Conservation (phyloP, 2,888 invertebrate species). For the Acrocera orbiculus region DNA sequence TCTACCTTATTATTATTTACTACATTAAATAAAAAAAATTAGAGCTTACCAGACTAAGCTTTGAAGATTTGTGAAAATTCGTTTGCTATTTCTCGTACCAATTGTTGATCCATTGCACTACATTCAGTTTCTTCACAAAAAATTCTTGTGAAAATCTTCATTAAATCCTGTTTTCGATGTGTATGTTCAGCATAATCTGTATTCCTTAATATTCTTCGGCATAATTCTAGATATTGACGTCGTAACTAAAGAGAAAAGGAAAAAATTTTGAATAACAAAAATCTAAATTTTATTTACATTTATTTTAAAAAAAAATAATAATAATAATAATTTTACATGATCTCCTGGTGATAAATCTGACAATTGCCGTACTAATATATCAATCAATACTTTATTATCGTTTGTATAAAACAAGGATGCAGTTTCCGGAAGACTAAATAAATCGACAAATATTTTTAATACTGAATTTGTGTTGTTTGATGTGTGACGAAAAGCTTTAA, state of each 20-base stretch:
- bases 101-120: conserved; percentile 56
- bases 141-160: conserved; percentile 71
- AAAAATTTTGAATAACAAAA: conserved; percentile 5
- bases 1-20: too few relatives aligned
- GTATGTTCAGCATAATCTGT: conserved; percentile 63
- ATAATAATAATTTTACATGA: conserved; percentile 35
- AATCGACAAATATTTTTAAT: conserved; percentile 71
- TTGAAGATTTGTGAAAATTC: conserved; percentile 68
- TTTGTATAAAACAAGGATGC: conserved; percentile 86
- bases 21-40: background rate
- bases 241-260: conserved; percentile 39
- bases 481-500: conserved; percentile 49
- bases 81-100: conserved; percentile 64
- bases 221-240: conserved; percentile 58
- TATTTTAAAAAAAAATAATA: conserved; percentile 2
- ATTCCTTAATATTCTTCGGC: conserved; percentile 63
- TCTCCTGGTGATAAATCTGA: conserved; percentile 81
- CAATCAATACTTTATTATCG: conserved; percentile 83
- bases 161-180: conserved; percentile 63
- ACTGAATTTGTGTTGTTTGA: conserved; percentile 69
- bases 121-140: conserved; percentile 65
- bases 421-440: conserved; percentile 62
- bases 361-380: conserved; percentile 79
- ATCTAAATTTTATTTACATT: background rate
- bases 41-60: conserved; percentile 28